Evolutionary conservation across 2,797 vertebrate genomes (phyloP), one percentile per base, ranked within the genome.

Genomic region (Ataeniobius toweri): DNA sequence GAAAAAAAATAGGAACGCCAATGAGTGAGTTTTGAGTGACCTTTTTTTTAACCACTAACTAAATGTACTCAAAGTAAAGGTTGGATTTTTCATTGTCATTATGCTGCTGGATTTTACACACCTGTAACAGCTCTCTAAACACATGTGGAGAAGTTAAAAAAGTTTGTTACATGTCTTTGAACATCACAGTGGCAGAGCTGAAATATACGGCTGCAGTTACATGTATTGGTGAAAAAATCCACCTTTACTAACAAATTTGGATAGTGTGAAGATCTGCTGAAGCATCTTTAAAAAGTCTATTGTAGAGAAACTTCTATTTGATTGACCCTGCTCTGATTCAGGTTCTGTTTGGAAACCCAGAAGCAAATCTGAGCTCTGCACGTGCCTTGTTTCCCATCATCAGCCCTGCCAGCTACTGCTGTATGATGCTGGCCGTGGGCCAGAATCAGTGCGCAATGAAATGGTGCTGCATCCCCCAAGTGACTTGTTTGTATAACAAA

Each of bases 401-500:
- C 73, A 39, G 76, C 28, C 51, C 77, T 79, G 78, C 65, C 77
- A 78, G 78, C 26, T 72, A 70, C 73, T 61, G 77, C 61, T 83
- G 85, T 75, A 71, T 41, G 76, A 90, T 76, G 76, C 61, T 89
- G 87, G 81, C 87, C 76, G 85, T 76, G 79, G 83, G 74, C 80
- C 83, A 79, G 58, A 80, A 74, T 44, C 73, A 26, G 73, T 71
- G 20, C 55, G 51, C 81, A 80, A 76, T 77, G 73, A 83, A 88
- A 86, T 80, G 77, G 55, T 41, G 71, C 71, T 70, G 0, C 26
- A 28, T 85, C 86, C 83, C 88, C 73, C 0, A 63, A 72, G 89
- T 78, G 28, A 73, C 46, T 75, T 83, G 84, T 92, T 92, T 91
- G 85, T 91, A 80, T 86, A 86, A 86, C 83, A 75, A 86, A 90